Evolutionary conservation across 2,113 vertebrate genomes (phyloP).

Genomic region (Rhea americana): DNA sequence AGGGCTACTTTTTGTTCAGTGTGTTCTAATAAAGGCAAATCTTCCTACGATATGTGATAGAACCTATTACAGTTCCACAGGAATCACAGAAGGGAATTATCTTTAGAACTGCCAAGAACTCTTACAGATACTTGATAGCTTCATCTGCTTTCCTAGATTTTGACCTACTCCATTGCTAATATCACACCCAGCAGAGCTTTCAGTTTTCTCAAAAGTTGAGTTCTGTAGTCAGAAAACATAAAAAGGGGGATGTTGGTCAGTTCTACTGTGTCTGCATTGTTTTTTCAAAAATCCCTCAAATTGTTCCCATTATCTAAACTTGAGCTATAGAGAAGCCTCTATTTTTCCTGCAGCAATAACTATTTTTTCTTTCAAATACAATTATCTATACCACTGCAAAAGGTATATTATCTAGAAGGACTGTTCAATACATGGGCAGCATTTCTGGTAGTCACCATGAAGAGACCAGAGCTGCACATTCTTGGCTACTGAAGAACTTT

Average conservation of each 20-base stretch:
- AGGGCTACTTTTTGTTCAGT: not conserved
- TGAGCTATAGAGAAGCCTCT: not conserved
- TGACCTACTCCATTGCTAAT: not conserved
- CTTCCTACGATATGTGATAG: not conserved
- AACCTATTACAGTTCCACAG: not conserved
- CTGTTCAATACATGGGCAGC: not conserved
- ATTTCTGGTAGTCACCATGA: not conserved
- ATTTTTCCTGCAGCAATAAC: not conserved
- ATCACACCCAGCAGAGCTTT: not conserved
- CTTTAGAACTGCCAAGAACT: not conserved
- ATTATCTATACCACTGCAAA: not conserved
- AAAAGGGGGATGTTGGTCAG: not conserved
- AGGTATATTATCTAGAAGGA: not conserved
- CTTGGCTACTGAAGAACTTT: not conserved
- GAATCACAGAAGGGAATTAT: not conserved
- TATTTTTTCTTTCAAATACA: not conserved
- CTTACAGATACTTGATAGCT: not conserved
- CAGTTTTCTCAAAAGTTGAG: not conserved
- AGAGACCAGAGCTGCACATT: not conserved
- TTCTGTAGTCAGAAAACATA: not conserved
- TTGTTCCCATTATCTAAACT: not conserved
- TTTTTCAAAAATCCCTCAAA: no score
- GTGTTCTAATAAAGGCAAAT: not conserved
- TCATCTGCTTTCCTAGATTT: not conserved
- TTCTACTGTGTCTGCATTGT: not conserved